Evolutionary conservation across 2,888 invertebrate genomes (phyloP), one percentile per base, ranked within the genome.

Genomic region (Meloe dianella): DNA sequence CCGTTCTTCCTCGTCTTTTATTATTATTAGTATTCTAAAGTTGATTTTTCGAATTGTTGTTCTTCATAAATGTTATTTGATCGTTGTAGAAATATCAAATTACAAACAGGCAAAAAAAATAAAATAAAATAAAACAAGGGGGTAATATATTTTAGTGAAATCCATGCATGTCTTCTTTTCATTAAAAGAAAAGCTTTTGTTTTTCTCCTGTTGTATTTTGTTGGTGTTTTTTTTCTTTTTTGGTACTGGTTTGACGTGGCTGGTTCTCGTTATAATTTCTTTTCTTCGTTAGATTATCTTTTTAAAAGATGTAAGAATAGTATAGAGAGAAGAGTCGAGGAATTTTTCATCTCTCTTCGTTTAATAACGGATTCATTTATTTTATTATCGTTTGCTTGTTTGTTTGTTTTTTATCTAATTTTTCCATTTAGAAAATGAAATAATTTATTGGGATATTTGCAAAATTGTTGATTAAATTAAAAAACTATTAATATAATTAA

Each of bases 261-360:
- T 47, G 47, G 47, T 47, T 47, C 47, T 47, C 47, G 47, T 47
- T 47, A 47, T 47, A 47, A 47, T 47, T 47, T 47, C 47, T 47
- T 47, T 47, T 47, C 47, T 47, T 47, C 17, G 38, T 38, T 47
- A 47, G 47, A 47, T 47, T 47, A 47, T 47, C 20, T 47, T 47
- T 47, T 47, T 20, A 20, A 47, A 47, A 47, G 20, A 3, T 20
- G 20, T 22, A 17, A n/a, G 38, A 41, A 20, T 20, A 20, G 20
- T 20, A 47, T 9, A 20, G 10, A 8, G 0, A 20, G 47, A 20
- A 12, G 8, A 20, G 7, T 6, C 6, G 17, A 8, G 41, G 41
- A 17, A 7, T 8, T 41, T 41, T 41, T 38, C 14, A 17, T 41
- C 41, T 41, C 32, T 17, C 17, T 41, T 7, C n/a, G 1, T 17